Base-by-base conservation (phyloP, 2,113 vertebrate species). In the Lamprotornis superbus region DNA sequence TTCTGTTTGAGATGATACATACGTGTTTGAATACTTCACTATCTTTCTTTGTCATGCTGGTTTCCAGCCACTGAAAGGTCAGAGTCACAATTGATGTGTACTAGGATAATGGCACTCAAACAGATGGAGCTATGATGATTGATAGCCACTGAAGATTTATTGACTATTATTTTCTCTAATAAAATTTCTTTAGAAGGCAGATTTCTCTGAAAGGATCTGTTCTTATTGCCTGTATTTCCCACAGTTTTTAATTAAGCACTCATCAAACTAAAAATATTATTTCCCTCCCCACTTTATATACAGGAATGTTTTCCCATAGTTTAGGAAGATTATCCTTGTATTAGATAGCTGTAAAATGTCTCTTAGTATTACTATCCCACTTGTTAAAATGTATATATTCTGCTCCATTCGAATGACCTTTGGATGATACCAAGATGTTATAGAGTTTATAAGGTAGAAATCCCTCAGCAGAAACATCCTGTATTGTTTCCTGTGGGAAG, bases 381-480 rank as follows among this genome's bases (percentile, higher is more conserved):
- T 92, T 88, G 33, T 83, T 70, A 88, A 87, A 56, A 84, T 75
- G 22, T 56, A 49, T 44, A 18, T 46, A 68, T 90, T 96, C 85
- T 64, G 20, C 31, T 89, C 64, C 68, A 33, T 92, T 57, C 0
- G 0, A 60, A 33, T 95, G 95, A 96, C 95, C 96, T 93, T 90
- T 90, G 83, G 76, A 95, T 95, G 94, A 94, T 93, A 93, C 87
- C 74, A 67, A n/a, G 39, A 87, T 59, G 12, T 42, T 70, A 79
- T 9, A 65, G 89, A 94, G 50, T n/a, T 94, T 87, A 85, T 92
- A 70, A 94, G 30, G 21, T 30, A 91, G 65, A 93, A 96, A 96
- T 93, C n/a, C 91, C 63, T 75, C 63, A 57, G 37, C 11, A 73
- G 89, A 94, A 95, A 92, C 68, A 92, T 93, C 79, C 79, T 86